Base-by-base conservation (phyloP, 2,888 invertebrate species). In the Sphinx pinastri region DNA sequence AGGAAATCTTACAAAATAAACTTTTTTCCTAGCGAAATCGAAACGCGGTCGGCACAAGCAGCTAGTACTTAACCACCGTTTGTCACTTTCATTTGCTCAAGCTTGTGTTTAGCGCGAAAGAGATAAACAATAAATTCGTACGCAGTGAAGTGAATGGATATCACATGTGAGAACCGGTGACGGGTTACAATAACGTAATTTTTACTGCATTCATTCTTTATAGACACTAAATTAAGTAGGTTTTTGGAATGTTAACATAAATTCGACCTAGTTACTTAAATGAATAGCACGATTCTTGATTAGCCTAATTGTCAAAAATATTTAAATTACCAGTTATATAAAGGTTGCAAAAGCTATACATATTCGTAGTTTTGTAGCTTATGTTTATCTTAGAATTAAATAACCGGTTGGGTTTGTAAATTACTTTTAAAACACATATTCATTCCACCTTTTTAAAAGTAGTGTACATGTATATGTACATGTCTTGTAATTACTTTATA, bases 151-250 rank as follows among this genome's bases (percentile, higher is more conserved):
- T 79, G 78, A 85, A 82, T 81, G 80, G 79, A 68, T 52, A 67
- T 75, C 73, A 72, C 73, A 72, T 79, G 81, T 87, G 88, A 75
- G 88, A 88, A 86, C 80, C 70, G 71, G 70, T 71, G 73, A 75
- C 77, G 71, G 70, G 73, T 79, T 76, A 84, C 84, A 86, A 87
- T 85, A 75, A 77, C 75, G 79, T 75, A 77, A 77, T 84, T 77
- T 86, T 83, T 80, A 76, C 74, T 57, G 69, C 72, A 73, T 75
- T 81, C 80, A 80, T 81, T 75, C 82, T 71, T 78, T 83, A 81
- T 84, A 79, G 75, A 71, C 75, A 71, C 75, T 71, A 73, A 74
- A 78, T 73, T 72, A 81, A 78, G 78, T 83, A 75, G 83, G 84
- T 82, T 83, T 85, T 81, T 79, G 73, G 84, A 77, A 77, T 87